Evolutionary conservation across 30 jellyfish, hydroid and myxozoan species (phyloP).

Genomic region (Nemopilema nomurai): DNA sequence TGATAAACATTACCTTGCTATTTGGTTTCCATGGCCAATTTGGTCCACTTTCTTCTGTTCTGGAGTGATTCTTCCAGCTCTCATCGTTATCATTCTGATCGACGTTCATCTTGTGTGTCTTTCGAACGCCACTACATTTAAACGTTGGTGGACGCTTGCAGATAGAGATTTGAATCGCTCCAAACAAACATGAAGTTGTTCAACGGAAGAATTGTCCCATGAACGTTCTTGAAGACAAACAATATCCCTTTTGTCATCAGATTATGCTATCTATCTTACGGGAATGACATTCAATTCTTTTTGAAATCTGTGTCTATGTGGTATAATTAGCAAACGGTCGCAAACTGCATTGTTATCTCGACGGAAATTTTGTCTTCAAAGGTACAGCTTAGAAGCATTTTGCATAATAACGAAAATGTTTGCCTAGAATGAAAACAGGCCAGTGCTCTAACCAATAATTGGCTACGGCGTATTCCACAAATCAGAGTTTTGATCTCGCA

Average conservation of each 20-base stretch:
- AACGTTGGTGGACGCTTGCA: too few species aligned
- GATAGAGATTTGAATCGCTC: neutral
- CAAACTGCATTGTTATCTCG: neutral
- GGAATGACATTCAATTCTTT: neutral
- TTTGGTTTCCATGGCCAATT: slow-evolving; percentile 15
- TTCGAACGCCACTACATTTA: too few species aligned
- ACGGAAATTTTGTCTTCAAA: neutral
- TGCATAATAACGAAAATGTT: neutral
- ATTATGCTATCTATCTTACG: neutral
- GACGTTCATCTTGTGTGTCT: slow-evolving; percentile 8
- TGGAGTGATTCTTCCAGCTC: neutral
- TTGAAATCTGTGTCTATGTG: neutral
- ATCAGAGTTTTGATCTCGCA: neutral
- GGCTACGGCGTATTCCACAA: neutral
- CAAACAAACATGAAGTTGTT: neutral
- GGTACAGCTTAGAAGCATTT: neutral
- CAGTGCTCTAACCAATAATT: too few species aligned
- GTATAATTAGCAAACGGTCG: neutral
- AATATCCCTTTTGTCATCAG: neutral
- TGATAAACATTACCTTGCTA: slow-evolving; percentile 15
- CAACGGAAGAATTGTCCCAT: neutral
- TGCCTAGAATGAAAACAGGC: too few species aligned
- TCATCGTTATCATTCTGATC: slow-evolving; percentile 4
- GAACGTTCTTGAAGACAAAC: neutral
- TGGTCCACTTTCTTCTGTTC: neutral